These are phyloP conservation scores for Drosophila lacicola DNA, from an alignment of 2,888 invertebrate species.

Conservation along the genomic window DNA sequence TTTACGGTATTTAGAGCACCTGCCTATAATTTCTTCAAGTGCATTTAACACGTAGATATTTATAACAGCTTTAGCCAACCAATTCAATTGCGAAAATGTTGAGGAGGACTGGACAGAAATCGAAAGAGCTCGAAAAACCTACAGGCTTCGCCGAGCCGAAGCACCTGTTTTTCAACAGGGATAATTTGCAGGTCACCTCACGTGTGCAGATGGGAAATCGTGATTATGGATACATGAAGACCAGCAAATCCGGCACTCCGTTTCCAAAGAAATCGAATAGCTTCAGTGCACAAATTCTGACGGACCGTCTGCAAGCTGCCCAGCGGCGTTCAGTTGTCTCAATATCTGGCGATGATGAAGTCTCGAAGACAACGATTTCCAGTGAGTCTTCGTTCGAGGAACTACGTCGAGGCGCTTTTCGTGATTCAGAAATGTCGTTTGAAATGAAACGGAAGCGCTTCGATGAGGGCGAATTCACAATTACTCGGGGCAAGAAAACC, in stretches of 20 bases:
- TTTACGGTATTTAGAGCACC: not conserved
- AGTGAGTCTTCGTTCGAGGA: too few relatives aligned
- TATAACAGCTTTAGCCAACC: too few relatives aligned
- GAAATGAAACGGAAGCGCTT: constrained; percentile 59
- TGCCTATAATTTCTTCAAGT: too few relatives aligned
- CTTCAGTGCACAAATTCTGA: constrained; percentile 3
- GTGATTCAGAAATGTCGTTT: constrained; percentile 22
- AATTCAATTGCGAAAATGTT: constrained; percentile 1
- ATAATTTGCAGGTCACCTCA: constrained; percentile 18
- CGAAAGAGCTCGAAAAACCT: not conserved
- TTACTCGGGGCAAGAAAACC: constrained; percentile 50
- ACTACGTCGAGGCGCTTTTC: accelerated
- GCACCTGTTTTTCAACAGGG: constrained; percentile 2
- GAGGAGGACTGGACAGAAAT: not conserved
- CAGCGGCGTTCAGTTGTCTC: too few relatives aligned
- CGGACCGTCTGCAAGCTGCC: constrained; percentile 7
- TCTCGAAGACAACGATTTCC: too few relatives aligned
- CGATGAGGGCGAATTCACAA: constrained; percentile 55
- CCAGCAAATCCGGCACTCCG: constrained; percentile 37
- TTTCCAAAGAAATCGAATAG: constrained; percentile 30
- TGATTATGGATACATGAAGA: constrained; percentile 46
- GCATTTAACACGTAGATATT: too few relatives aligned
- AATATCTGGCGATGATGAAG: too few relatives aligned
- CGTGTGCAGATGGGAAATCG: constrained; percentile 24
- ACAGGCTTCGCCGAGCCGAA: not conserved